A percentile compares a stretch with the other conserved stretches of the same genome.
Conservation (phyloP, 1,140 invertebrate species). For the Pogonomyrmex californicus region DNA sequence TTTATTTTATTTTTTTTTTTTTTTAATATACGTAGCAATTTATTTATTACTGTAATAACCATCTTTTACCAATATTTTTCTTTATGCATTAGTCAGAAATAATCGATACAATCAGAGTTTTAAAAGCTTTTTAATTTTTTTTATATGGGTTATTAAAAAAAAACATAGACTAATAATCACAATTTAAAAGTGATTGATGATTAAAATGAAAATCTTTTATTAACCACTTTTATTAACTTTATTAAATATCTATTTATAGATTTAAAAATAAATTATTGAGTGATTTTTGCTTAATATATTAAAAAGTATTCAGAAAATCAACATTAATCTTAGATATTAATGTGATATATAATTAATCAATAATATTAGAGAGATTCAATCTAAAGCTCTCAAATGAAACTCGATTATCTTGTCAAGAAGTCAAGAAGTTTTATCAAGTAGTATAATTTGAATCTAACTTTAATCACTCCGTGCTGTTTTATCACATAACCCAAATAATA, state of each 20-base stretch:
- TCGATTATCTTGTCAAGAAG: background rate
- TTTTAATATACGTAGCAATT: no score
- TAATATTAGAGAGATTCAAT: constrained; percentile 13
- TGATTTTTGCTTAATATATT: background rate
- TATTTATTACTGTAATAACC: no score
- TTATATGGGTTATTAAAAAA: no score
- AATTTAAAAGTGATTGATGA: no score
- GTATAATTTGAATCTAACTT: constrained; percentile 18
- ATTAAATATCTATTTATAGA: background rate
- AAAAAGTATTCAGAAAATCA: background rate
- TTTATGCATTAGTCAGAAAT: no score
- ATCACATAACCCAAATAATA: background rate
- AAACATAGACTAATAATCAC: no score
- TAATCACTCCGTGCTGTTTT: background rate
- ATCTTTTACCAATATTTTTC: no score
- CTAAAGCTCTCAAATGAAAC: constrained; percentile 2
- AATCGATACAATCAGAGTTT: no score
- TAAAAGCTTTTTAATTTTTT: no score
- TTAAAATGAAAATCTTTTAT: no score
- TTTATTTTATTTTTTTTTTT: constrained; percentile 7
- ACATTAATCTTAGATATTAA: background rate
- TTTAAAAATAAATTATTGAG: background rate
- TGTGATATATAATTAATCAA: background rate
- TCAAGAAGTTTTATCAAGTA: background rate
- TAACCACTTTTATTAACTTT: background rate